phyloP scores from a whole-genome alignment of 1,140 invertebrate genomes.

The Brachionus angularis region DNA sequence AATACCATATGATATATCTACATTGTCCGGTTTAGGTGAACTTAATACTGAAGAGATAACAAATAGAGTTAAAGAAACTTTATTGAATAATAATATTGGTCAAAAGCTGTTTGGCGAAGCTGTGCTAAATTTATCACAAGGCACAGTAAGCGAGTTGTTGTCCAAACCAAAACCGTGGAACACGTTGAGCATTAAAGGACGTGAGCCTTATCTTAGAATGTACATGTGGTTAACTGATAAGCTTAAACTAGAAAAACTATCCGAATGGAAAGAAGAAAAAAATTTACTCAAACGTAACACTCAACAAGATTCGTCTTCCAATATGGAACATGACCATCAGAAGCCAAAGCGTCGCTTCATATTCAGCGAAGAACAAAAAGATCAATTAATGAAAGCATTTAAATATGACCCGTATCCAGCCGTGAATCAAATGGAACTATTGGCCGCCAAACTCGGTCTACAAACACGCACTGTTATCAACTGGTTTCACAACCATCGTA shows the following conservation, averaged over 20 bases:
- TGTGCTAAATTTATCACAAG: constrained; percentile 88
- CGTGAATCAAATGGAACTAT: constrained; percentile 82
- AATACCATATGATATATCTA: constrained; percentile 39
- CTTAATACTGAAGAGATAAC: constrained; percentile 92
- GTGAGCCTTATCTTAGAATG: constrained; percentile 97
- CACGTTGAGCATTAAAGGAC: constrained; percentile 94
- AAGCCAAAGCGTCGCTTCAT: constrained; percentile 64
- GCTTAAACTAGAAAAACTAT: constrained; percentile 82
- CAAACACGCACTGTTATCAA: constrained; percentile 90
- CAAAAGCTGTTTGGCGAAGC: constrained; percentile 97
- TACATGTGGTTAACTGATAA: constrained; percentile 91
- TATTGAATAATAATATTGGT: constrained; percentile 92
- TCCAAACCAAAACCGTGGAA: constrained; percentile 98
- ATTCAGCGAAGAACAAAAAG: constrained; percentile 91
- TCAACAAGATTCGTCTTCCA: too few species aligned
- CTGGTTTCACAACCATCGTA: constrained; percentile 96
- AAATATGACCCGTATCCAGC: constrained; percentile 87
- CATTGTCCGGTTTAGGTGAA: constrained; percentile 72
- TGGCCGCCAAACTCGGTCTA: constrained; percentile 81
- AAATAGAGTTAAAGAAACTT: constrained; percentile 90
- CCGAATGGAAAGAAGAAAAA: constrained; percentile 64
- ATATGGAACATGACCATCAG: constrained; percentile 8
- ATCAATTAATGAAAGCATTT: constrained; percentile 82
- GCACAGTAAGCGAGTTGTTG: constrained; percentile 85
- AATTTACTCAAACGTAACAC: constrained; percentile 9